phyloP scores from a whole-genome alignment of 2,797 vertebrate genomes.

The Atherinosoma microstoma region DNA sequence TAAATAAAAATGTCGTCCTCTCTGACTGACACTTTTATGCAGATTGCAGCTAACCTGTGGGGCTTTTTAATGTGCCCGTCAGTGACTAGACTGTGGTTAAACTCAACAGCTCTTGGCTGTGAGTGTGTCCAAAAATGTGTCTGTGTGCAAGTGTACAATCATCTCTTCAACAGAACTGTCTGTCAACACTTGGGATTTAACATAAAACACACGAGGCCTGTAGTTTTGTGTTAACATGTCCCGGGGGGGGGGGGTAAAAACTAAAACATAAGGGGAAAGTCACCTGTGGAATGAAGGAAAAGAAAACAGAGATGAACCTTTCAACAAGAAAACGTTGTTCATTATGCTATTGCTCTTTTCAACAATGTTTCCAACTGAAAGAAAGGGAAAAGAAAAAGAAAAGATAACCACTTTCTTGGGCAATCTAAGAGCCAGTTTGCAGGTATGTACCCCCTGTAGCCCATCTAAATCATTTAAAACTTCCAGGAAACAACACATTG shows the following conservation, averaged over 20 bases:
- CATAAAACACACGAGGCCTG: constrained; percentile 6
- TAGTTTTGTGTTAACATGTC: constrained; percentile 12
- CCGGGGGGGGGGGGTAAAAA: neutral
- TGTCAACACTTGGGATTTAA: neutral
- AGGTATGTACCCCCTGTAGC: no score
- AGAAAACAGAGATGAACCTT: neutral
- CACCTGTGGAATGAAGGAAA: neutral
- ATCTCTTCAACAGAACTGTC: constrained; percentile 10
- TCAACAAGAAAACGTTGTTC: no score
- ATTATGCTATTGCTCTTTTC: neutral
- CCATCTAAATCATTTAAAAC: neutral
- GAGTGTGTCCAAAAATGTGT: constrained; percentile 27
- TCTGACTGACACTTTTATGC: constrained; percentile 1
- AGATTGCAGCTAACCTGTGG: constrained; percentile 32
- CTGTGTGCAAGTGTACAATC: constrained; percentile 36
- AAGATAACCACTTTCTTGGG: no score
- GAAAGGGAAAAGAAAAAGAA: no score
- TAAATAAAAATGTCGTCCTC: neutral
- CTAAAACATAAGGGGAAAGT: neutral
- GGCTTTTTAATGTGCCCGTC: constrained; percentile 4
- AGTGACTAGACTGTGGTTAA: constrained; percentile 64
- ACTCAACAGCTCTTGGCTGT: constrained; percentile 35
- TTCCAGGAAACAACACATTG: no score
- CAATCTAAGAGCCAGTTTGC: neutral
- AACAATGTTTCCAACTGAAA: no score